These are phyloP conservation scores for Rostratula benghalensis DNA, from an alignment of 2,113 vertebrate genomes.

Conservation along the genomic window DNA sequence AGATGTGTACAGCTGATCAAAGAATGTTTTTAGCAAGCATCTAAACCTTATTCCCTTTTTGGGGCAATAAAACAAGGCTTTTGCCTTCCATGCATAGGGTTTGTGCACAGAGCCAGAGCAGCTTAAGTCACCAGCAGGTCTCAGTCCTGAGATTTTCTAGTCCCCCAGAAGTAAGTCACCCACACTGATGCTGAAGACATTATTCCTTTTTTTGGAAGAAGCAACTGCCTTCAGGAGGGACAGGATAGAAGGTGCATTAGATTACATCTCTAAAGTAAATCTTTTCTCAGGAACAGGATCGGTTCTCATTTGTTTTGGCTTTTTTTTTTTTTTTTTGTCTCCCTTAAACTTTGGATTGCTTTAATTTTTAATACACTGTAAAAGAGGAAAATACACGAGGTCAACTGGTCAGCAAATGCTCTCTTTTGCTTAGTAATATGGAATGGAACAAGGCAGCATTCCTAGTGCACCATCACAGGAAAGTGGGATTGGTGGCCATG, in stretches of 20 bases:
- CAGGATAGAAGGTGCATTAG: background rate
- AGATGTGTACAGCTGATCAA: background rate
- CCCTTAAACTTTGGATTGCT: background rate
- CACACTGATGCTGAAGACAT: background rate
- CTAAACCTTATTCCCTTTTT: constrained; percentile 29
- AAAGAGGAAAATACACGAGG: background rate
- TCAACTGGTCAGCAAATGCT: background rate
- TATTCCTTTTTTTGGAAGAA: constrained; percentile 21
- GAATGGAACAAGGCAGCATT: background rate
- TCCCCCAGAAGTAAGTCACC: background rate
- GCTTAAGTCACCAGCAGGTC: background rate
- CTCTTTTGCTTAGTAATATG: background rate
- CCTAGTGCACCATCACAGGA: background rate
- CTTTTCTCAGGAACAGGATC: background rate
- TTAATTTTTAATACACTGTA: background rate
- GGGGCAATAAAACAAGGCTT: background rate
- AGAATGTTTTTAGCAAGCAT: constrained; percentile 28
- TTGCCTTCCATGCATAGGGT: background rate
- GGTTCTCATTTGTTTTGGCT: background rate
- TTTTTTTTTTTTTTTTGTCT: background rate
- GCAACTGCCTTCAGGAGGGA: background rate
- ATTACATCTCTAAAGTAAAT: background rate
- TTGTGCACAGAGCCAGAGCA: background rate
- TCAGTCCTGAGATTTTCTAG: background rate
- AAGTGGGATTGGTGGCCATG: background rate